A percentile compares a stretch with the other conserved stretches of the same genome.
Evolutionary conservation across 2,113 vertebrate species (phyloP).

Genomic region (Talpa occidentalis): DNA sequence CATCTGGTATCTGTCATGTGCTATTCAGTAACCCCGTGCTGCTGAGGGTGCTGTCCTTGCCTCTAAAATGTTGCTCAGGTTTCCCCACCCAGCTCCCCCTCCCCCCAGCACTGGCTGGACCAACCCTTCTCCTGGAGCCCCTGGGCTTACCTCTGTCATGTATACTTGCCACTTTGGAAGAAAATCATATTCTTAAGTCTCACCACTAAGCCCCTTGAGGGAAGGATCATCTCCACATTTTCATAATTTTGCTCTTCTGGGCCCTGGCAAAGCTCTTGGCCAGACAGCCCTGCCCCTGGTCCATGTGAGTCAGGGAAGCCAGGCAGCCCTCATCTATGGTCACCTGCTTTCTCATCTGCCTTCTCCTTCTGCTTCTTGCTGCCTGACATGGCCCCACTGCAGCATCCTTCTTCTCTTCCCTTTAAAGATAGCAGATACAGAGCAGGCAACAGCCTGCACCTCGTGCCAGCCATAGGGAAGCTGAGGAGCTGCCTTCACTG

Average conservation of each 20-base stretch:
- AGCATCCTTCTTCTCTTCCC: neutral
- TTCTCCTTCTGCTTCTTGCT: neutral
- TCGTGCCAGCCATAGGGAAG: neutral
- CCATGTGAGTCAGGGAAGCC: neutral
- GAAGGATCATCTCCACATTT: neutral
- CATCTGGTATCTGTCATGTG: neutral
- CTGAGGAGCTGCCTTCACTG: neutral
- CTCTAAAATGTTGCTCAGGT: neutral
- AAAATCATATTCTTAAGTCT: neutral
- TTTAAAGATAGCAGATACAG: neutral
- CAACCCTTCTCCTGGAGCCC: neutral
- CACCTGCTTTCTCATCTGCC: neutral
- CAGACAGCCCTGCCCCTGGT: neutral
- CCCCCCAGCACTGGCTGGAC: neutral
- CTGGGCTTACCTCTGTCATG: neutral
- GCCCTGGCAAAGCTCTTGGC: neutral
- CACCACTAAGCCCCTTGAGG: neutral
- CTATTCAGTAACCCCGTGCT: neutral
- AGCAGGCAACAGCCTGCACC: neutral
- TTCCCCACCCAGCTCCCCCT: too few species aligned
- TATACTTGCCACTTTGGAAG: neutral
- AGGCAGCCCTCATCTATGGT: neutral
- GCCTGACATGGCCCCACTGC: fast-evolving
- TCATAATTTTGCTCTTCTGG: neutral
- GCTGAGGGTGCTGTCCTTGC: neutral